Conservation (phyloP, 2,113 vertebrate species). For the Stigmatopora nigra region DNA sequence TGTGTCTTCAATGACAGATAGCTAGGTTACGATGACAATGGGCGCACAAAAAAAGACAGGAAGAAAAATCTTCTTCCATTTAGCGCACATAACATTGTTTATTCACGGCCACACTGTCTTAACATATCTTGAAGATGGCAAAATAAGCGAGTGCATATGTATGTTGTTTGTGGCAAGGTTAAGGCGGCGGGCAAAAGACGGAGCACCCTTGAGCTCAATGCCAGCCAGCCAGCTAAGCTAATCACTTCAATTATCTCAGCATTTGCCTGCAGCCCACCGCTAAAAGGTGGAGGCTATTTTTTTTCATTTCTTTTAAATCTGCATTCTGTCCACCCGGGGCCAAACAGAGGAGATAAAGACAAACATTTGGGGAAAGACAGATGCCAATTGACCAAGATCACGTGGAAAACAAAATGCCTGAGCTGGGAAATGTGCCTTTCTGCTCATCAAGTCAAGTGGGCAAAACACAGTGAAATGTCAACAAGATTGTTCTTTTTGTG, state of each 20-base stretch:
- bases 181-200: slow-evolving; percentile 18
- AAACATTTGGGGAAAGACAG: slow-evolving; percentile 3
- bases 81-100: background rate
- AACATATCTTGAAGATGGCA: background rate
- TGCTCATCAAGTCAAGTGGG: background rate
- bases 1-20: no score
- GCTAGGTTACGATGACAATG: no score
- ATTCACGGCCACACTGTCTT: background rate
- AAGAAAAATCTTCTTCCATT: background rate
- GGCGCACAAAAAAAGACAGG: no score
- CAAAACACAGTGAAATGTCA: background rate
- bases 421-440: background rate
- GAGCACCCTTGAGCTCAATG: slow-evolving; percentile 34
- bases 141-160: background rate
- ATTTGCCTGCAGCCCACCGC: slow-evolving; percentile 40
- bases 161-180: slow-evolving; percentile 34
- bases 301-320: slow-evolving; percentile 18
- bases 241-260: slow-evolving; percentile 53
- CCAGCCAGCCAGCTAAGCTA: slow-evolving; percentile 34
- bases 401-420: slow-evolving; percentile 2
- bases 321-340: slow-evolving; percentile 27
- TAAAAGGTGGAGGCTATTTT: slow-evolving; percentile 33
- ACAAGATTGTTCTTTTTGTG: background rate
- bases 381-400: background rate
- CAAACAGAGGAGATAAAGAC: slow-evolving; percentile 3